Evolutionary conservation across 2,797 vertebrate genomes (phyloP).

Genomic region (Sphenodon punctatus): DNA sequence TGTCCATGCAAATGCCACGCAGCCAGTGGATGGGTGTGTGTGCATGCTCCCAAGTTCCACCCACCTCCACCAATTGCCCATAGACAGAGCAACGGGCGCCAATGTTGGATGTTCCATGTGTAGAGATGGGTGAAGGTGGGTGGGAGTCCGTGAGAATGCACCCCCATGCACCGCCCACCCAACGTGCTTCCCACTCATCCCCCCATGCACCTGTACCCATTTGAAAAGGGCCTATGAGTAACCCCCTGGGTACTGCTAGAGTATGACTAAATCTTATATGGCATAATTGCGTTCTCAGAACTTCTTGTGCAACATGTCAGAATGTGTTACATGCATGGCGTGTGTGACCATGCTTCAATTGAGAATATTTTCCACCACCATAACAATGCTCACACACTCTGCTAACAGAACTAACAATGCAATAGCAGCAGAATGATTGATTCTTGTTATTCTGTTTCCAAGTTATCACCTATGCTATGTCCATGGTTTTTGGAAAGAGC

Average conservation of each 20-base stretch:
- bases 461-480: not conserved
- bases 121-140: no score
- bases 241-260: not conserved
- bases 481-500: not conserved
- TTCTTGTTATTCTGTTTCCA: conserved; percentile 9
- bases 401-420: not conserved
- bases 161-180: no score
- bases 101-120: no score
- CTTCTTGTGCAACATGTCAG: not conserved
- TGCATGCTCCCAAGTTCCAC: no score
- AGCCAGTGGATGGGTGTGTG: no score
- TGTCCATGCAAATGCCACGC: no score
- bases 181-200: no score
- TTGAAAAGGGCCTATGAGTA: not conserved
- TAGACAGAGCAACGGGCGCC: no score
- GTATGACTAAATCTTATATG: fast-evolving
- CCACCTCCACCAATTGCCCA: no score
- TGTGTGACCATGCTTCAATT: not conserved
- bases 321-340: not conserved
- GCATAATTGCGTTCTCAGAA: not conserved
- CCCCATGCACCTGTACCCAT: no score
- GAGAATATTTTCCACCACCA: not conserved
- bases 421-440: conserved; percentile 27
- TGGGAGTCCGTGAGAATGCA: no score
- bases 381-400: not conserved